Percentiles rank a stretch among this genome's conserved stretches.
These are phyloP conservation scores for Piprites chloris DNA, from an alignment of 2,113 vertebrate genomes.

Conservation along the genomic window DNA sequence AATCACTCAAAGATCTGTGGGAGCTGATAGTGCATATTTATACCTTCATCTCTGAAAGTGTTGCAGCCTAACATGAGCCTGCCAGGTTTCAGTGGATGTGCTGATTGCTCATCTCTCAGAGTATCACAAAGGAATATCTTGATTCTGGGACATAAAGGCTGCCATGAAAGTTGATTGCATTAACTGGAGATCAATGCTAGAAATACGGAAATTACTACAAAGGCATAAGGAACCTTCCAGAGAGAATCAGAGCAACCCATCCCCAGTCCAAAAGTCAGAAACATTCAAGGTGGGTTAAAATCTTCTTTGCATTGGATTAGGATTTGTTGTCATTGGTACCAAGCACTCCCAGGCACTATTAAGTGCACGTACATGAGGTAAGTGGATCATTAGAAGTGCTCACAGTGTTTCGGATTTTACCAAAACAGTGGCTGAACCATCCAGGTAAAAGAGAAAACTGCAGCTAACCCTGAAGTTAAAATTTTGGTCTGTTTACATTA, in stretches of 20 bases:
- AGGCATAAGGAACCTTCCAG: neutral
- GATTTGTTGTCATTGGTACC: neutral
- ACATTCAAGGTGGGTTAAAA: neutral
- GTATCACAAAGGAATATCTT: neutral
- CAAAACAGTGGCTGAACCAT: neutral
- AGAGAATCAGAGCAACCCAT: neutral
- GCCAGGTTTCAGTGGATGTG: neutral
- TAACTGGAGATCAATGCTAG: neutral
- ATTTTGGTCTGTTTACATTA: neutral
- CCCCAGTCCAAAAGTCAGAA: neutral
- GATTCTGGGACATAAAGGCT: neutral
- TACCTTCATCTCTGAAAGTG: neutral
- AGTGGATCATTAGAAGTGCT: neutral
- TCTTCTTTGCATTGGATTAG: neutral
- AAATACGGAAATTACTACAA: neutral
- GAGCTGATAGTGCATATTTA: neutral
- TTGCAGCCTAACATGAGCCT: neutral
- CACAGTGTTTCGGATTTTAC: neutral
- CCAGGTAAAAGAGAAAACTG: neutral
- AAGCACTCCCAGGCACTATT: neutral
- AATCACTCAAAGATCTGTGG: neutral
- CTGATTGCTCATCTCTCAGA: neutral
- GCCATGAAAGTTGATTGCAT: neutral
- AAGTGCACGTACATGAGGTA: neutral
- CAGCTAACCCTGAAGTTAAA: neutral